These are phyloP conservation scores for Zingel zingel DNA, from an alignment of 2,113 vertebrate genomes.

Conservation along the genomic window DNA sequence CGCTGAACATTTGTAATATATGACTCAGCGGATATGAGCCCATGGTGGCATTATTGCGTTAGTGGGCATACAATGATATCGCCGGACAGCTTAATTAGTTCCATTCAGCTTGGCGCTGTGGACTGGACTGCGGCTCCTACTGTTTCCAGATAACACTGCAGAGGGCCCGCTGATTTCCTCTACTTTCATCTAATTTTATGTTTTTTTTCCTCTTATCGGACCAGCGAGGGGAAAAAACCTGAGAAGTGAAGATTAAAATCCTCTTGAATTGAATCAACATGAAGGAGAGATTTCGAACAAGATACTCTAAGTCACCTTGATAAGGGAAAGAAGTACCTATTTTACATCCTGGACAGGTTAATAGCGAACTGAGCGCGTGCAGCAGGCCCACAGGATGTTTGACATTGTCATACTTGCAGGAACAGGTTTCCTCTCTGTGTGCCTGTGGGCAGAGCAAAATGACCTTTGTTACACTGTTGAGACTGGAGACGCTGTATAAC, in stretches of 20 bases:
- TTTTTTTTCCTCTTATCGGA: background rate
- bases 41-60: slow-evolving; percentile 5
- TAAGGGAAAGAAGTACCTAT: background rate
- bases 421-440: background rate
- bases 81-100: slow-evolving; percentile 58
- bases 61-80: slow-evolving; percentile 30
- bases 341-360: background rate
- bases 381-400: background rate
- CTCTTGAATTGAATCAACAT: slow-evolving; percentile 4
- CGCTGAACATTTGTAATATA: background rate
- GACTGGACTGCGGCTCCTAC: background rate
- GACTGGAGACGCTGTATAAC: background rate
- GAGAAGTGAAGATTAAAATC: slow-evolving; percentile 3
- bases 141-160: slow-evolving; percentile 20
- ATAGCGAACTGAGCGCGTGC: slow-evolving; percentile 15
- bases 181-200: background rate
- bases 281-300: background rate
- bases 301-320: slow-evolving; percentile 14
- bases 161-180: slow-evolving; percentile 1
- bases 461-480: background rate
- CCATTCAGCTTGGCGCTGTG: slow-evolving; percentile 21
- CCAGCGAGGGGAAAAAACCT: background rate
- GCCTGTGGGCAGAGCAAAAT: slow-evolving; percentile 2
- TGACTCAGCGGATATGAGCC: slow-evolving; percentile 27
- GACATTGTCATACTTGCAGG: slow-evolving; percentile 12